These are phyloP conservation scores for Maccullochella peelii DNA, from an alignment of 2,113 vertebrate species.

Conservation along the genomic window DNA sequence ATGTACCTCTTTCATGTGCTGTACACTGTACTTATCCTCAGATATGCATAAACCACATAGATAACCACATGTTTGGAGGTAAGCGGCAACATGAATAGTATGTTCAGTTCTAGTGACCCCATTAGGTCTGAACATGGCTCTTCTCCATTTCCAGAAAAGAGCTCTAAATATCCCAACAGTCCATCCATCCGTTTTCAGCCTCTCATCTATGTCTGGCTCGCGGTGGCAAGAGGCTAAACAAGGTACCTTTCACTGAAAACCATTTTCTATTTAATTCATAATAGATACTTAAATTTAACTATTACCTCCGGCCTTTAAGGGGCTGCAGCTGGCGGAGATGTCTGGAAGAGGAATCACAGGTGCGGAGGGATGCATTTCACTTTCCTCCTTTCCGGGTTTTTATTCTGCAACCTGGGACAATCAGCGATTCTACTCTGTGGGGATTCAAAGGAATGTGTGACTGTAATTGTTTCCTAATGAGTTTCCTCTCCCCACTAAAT, in stretches of 20 bases:
- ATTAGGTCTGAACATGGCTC: constrained; percentile 16
- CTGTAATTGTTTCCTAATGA: constrained; percentile 77
- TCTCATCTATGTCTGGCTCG: constrained; percentile 6
- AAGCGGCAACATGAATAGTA: neutral
- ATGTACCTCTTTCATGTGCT: neutral
- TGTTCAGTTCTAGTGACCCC: constrained; percentile 41
- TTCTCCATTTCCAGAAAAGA: constrained; percentile 4
- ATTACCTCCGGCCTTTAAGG: constrained; percentile 51
- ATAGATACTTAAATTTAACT: constrained; percentile 64
- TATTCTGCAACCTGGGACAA: constrained; percentile 44
- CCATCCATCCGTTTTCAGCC: constrained; percentile 8
- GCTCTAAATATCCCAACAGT: constrained; percentile 6
- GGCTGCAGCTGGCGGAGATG: constrained; percentile 60
- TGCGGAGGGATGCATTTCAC: constrained; percentile 49
- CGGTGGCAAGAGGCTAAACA: constrained; percentile 40
- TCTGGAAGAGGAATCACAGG: constrained; percentile 57
- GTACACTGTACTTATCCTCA: neutral
- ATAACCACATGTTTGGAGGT: constrained; percentile 22
- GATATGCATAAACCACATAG: neutral
- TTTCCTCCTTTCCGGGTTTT: constrained; percentile 57
- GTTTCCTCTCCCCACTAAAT: constrained; percentile 63
- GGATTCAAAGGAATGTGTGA: constrained; percentile 55
- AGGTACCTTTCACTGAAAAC: constrained; percentile 50
- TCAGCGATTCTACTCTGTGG: constrained; percentile 51
- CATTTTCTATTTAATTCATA: constrained; percentile 61